These are phyloP conservation scores for Holacanthus passer DNA, from an alignment of 2,113 vertebrate species.

Conservation along the genomic window DNA sequence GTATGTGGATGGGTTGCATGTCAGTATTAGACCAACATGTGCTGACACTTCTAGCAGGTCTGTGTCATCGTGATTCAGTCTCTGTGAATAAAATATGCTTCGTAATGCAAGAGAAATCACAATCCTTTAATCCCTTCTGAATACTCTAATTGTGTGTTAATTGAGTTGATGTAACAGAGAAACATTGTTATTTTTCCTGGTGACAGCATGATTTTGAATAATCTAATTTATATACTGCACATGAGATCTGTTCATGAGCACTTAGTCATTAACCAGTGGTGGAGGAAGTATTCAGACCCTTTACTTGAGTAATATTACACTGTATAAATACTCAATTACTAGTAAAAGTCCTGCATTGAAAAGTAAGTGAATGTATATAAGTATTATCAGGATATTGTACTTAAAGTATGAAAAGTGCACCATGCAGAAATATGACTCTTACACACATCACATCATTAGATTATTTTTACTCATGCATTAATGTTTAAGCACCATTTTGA, in stretches of 20 bases:
- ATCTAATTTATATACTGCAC: not conserved
- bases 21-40: not conserved
- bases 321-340: not conserved
- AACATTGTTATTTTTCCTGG: not conserved
- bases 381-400: too few relatives aligned
- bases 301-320: not conserved
- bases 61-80: not conserved
- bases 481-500: not conserved
- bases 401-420: too few relatives aligned
- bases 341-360: not conserved
- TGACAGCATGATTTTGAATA: not conserved
- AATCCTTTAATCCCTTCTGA: not conserved
- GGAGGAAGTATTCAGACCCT: not conserved
- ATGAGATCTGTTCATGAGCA: not conserved
- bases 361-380: too few relatives aligned
- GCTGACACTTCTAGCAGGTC: not conserved
- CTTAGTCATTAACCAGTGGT: not conserved
- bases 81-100: not conserved
- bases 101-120: not conserved
- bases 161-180: too few relatives aligned
- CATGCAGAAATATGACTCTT: not conserved
- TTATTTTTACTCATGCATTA: not conserved
- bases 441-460: not conserved
- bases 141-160: not conserved
- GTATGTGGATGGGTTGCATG: not conserved